Base-by-base conservation (phyloP, 1,140 invertebrate genomes). In the Melanaphis sacchari region DNA sequence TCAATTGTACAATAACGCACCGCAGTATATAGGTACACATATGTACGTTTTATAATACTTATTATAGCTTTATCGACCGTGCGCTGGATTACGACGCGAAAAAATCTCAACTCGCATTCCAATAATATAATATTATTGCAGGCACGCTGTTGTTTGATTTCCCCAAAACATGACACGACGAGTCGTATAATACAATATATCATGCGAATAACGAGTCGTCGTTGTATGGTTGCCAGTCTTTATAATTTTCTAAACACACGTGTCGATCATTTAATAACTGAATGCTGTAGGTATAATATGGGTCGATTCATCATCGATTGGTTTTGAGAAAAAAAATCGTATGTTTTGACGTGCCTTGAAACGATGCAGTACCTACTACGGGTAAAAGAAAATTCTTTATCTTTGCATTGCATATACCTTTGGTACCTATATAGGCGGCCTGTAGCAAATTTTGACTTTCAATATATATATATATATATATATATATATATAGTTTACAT, bases 121-220 rank as follows among this genome's bases (percentile, higher is more conserved):
- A 46, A n/a, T 49, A 41, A 41, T 84, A 49, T 4, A 9, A 49
- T 52, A 9, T 9, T 26, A 21, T 41, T 36, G n/a, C 36, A 36
- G 46, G 36, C n/a, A 38, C 31, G 59, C 52, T 36, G n/a, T 38
- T 89, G 36, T 89, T 89, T 52, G 36, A 89, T 89, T 52, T 89
- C 49, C 87, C 49, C 87, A 31, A 89, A 89, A 89, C 87, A 52
- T 52, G 87, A 89, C 87, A 36, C 36, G 87, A 52, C 46, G 49
- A 36, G 87, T 89, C 43, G 41, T 88, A 22, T 85, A 76, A 76
- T 76, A n/a, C n/a, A 76, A n/a, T 76, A 4, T 76, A 76, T 76
- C 59, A 21, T 43, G 38, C 24, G 82, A 84, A 40, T 26, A 40
- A 41, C 24, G 24, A 84, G 59, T n/a, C 31, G 31, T 5, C 40